Percentiles rank a stretch among this genome's conserved stretches.
These are phyloP conservation scores for Unio delphinus DNA, from an alignment of 2,888 invertebrate genomes.

Conservation along the genomic window DNA sequence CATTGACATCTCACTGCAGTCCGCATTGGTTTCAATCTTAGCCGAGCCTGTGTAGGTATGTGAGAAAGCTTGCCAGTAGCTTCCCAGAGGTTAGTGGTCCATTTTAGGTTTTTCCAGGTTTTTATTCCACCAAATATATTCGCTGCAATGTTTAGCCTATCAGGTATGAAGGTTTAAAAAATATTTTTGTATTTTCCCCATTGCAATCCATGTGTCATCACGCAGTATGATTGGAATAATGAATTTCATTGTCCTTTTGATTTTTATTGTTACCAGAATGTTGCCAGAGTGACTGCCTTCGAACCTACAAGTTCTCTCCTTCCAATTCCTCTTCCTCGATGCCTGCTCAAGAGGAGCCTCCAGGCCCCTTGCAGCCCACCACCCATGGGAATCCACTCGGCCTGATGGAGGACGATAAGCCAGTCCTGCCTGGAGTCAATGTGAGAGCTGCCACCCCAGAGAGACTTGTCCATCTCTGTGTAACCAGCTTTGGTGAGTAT, in stretches of 20 bases:
- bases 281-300: conserved; percentile 37
- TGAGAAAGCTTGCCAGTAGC: no score
- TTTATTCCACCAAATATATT: no score
- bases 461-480: conserved; percentile 69
- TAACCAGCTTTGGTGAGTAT: conserved; percentile 71
- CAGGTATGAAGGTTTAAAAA: no score
- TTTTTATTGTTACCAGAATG: conserved; percentile 35
- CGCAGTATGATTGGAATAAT: no score
- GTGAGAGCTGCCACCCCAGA: conserved; percentile 68
- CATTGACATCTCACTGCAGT: no score
- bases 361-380: conserved; percentile 19
- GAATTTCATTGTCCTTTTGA: not conserved
- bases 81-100: no score
- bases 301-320: conserved; percentile 28
- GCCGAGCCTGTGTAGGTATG: no score
- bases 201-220: no score
- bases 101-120: no score
- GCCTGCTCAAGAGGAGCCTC: conserved; percentile 39
- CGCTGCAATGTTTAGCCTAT: no score
- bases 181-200: no score
- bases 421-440: conserved; percentile 59
- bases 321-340: conserved; percentile 11
- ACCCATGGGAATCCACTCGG: conserved; percentile 24
- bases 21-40: no score
- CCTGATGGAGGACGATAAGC: conserved; percentile 66